Base-by-base conservation (phyloP, 2,113 vertebrate species). In the Paralichthys olivaceus region DNA sequence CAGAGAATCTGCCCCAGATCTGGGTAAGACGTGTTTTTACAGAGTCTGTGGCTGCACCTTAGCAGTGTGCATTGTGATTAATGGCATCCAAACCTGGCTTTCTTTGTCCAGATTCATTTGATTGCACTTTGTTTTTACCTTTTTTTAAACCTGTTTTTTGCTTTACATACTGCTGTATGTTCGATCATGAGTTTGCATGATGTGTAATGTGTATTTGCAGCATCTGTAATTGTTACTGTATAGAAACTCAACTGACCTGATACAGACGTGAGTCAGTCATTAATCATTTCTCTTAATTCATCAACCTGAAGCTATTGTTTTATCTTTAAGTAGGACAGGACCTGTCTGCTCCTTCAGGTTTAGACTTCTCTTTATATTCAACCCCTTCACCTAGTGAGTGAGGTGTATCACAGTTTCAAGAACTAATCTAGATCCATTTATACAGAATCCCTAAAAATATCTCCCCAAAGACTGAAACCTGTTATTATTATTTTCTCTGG, bases 1-100 rank as follows among this genome's bases (percentile, higher is more conserved):
- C 55, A 5, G 19, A 22, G 32, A 29, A 28, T 64, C 69, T 55
- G 55, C 51, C 9, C 51, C 89, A 66, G 82, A 88, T 77, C 93
- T 96, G 91, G 95, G 96, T 96, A 94, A 95, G 95, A 87, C 91
- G 87, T 86, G 79, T 26, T 75, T 26, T 60, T 79, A 51, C 55
- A 32, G 47, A 59, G 25, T 73, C 72, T 71, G 19, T 8, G 20
- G 26, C 34, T 1, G 17, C 4, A 4, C 19, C 15, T 19, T n/a
- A 25, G 51, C 15, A 54, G 40, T 20, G 19, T 53, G 32, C 53
- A 22, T 20, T 15, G 1, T 22, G 11, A 40, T 58, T 25, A 37
- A 8, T 22, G 11, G 5, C 53, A 67, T 13, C 17, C 7, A 25
- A 60, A 29, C 47, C 5, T 1, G 0, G 26, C 8, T 32, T 0